phyloP scores from a whole-genome alignment of 2,113 vertebrate species.

The Podiceps cristatus region DNA sequence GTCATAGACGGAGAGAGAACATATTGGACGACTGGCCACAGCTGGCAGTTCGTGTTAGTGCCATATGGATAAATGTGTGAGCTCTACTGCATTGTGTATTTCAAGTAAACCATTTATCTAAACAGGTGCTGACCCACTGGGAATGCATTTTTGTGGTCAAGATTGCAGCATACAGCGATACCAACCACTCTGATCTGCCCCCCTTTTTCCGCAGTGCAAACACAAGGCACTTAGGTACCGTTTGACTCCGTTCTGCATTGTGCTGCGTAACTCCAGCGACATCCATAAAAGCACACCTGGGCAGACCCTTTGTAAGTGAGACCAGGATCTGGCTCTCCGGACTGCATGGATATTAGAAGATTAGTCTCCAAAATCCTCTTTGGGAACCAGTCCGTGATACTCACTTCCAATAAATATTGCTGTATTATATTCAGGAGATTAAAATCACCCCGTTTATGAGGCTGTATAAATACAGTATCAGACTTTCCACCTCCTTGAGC shows the following conservation, averaged over 20 bases:
- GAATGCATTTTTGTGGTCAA: constrained; percentile 21
- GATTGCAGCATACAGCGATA: not conserved
- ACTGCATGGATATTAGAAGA: not conserved
- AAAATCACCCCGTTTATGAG: not conserved
- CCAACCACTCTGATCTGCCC: not conserved
- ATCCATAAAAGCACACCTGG: constrained; percentile 19
- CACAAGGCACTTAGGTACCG: not conserved
- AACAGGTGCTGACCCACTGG: constrained; percentile 65
- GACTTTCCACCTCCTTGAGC: not conserved
- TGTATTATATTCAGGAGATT: not conserved
- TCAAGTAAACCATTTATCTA: constrained; percentile 54
- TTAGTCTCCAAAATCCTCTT: not conserved
- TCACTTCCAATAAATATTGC: not conserved
- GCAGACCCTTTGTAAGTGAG: not conserved
- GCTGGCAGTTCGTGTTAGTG: constrained; percentile 59
- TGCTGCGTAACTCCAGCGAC: fast-evolving
- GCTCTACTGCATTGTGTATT: constrained; percentile 23
- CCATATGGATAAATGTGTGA: constrained; percentile 65
- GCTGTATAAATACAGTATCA: constrained; percentile 31
- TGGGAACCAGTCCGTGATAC: not conserved
- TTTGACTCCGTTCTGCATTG: not conserved
- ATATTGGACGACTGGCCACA: constrained; percentile 65
- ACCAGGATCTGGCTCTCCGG: not conserved
- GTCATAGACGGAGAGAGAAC: constrained; percentile 57
- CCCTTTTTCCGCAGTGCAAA: not conserved